Evolutionary conservation across 2,113 vertebrate species (phyloP).

Genomic region (Pheucticus melanocephalus): DNA sequence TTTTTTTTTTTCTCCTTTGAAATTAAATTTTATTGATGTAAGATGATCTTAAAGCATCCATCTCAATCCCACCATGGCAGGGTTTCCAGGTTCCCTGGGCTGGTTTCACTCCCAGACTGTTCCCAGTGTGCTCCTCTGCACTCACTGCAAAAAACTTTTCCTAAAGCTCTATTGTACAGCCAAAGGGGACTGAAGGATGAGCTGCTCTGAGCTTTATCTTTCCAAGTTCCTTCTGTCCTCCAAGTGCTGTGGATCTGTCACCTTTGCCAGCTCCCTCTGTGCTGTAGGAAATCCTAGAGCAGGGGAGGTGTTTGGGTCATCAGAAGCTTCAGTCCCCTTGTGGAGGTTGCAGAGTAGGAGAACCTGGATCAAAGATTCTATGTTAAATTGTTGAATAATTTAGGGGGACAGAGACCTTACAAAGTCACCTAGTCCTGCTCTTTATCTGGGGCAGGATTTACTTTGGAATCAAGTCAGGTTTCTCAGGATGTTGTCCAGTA

Average conservation of each 20-base stretch:
- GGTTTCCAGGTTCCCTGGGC: not conserved
- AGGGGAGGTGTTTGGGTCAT: fast-evolving
- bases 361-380: not conserved
- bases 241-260: not conserved
- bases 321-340: not conserved
- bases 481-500: not conserved
- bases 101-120: not conserved
- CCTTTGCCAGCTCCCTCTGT: not conserved
- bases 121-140: not conserved
- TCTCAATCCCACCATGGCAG: not conserved
- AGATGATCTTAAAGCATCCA: not conserved
- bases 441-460: not conserved
- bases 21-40: not conserved
- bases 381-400: not conserved
- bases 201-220: not conserved
- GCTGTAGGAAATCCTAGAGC: not conserved
- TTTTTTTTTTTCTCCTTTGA: not conserved
- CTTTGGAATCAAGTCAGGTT: not conserved
- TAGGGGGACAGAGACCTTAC: not conserved
- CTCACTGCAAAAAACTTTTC: not conserved
- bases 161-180: not conserved
- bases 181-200: not conserved
- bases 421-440: not conserved
- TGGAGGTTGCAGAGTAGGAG: not conserved
- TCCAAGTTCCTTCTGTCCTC: not conserved